A percentile compares a stretch with the other conserved stretches of the same genome.
These are phyloP conservation scores for Crenichthys baileyi DNA, from an alignment of 2,797 vertebrate species.

Conservation along the genomic window DNA sequence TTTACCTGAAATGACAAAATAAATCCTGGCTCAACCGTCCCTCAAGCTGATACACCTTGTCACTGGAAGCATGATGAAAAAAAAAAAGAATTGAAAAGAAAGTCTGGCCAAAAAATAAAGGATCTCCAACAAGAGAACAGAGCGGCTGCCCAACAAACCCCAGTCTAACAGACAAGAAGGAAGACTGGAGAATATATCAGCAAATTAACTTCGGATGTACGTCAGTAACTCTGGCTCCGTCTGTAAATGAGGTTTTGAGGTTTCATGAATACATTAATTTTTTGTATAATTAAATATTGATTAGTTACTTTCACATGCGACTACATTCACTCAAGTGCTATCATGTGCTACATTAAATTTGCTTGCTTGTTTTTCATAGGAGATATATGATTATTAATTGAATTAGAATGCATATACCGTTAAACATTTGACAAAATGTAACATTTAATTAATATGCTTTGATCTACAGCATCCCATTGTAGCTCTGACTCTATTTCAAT, in stretches of 20 bases:
- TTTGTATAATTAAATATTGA: conserved; percentile 2
- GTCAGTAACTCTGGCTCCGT: neutral
- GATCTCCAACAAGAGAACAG: neutral
- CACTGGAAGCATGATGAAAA: too few species aligned
- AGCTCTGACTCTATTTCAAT: too few species aligned
- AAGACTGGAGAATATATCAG: neutral
- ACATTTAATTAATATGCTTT: too few species aligned
- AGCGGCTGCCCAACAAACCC: neutral
- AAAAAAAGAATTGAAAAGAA: neutral
- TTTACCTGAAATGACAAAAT: conserved; percentile 6
- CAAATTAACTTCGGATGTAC: neutral
- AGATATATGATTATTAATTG: neutral
- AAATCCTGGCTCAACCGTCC: neutral
- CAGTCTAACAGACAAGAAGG: neutral
- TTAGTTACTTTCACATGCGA: neutral
- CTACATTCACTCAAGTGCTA: neutral
- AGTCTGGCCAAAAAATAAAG: neutral
- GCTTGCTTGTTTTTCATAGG: neutral
- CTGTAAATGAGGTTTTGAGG: neutral
- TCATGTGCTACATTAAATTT: neutral
- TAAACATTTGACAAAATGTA: neutral
- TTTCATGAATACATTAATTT: neutral
- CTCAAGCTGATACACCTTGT: neutral
- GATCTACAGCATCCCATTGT: too few species aligned
- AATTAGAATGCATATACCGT: neutral